Conservation (phyloP, 2,113 vertebrate species). For the Casuarius casuarius region DNA sequence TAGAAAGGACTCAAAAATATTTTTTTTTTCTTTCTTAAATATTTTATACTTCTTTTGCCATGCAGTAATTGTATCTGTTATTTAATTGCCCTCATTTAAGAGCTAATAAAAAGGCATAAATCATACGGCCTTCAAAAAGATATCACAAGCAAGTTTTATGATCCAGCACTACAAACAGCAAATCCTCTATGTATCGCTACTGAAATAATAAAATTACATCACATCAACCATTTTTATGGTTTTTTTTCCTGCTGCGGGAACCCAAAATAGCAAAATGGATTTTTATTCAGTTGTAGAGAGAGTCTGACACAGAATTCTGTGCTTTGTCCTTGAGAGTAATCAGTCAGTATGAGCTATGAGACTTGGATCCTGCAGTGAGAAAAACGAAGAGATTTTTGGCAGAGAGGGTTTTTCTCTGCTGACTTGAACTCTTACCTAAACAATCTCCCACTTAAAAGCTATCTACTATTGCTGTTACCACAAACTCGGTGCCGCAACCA, state of each 20-base stretch:
- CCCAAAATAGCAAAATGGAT: not conserved
- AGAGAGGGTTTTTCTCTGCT: not conserved
- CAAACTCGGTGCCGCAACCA: not conserved
- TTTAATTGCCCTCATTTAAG: conserved; percentile 55
- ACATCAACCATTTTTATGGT: conserved; percentile 47
- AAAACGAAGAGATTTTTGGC: not conserved
- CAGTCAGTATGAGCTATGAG: not conserved
- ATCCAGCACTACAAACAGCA: not conserved
- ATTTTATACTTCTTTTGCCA: conserved; percentile 21
- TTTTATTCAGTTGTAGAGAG: not conserved
- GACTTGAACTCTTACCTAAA: not conserved
- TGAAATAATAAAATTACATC: conserved; percentile 50
- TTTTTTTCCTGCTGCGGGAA: not conserved
- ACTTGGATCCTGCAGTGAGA: not conserved
- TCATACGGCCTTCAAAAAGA: conserved; percentile 1
- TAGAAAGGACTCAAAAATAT: conserved; percentile 7
- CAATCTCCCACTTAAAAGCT: not conserved
- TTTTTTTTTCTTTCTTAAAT: conserved; percentile 9
- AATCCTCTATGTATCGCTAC: not conserved
- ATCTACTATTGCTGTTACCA: not conserved
- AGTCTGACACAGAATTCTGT: not conserved
- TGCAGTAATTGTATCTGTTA: conserved; percentile 5
- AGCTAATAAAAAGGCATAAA: conserved; percentile 47
- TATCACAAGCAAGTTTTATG: conserved; percentile 9
- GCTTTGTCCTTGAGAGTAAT: conserved; percentile 3